These are phyloP conservation scores for Himalopsyche tibetana DNA, from an alignment of 2,888 invertebrate species.

Conservation along the genomic window DNA sequence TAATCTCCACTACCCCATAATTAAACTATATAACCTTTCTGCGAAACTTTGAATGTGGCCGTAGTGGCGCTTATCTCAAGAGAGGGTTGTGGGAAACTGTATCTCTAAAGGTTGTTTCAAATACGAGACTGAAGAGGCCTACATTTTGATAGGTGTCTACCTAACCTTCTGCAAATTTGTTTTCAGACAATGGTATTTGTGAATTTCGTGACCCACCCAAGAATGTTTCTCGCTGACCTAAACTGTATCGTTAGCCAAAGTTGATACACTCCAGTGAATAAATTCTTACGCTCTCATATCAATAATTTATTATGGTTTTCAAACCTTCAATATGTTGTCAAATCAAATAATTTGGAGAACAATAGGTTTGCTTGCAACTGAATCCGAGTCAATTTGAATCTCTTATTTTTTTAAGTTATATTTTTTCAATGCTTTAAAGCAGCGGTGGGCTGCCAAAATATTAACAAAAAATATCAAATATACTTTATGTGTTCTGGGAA, in stretches of 20 bases:
- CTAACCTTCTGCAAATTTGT: slow-evolving; percentile 32
- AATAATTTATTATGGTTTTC: too few species aligned
- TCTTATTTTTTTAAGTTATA: too few species aligned
- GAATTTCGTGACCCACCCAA: slow-evolving; percentile 36
- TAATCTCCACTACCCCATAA: slow-evolving; percentile 58
- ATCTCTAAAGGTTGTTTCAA: slow-evolving; percentile 43
- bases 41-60: slow-evolving; percentile 64
- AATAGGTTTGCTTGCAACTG: too few species aligned
- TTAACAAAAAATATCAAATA: too few species aligned
- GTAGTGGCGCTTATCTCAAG: slow-evolving; percentile 64
- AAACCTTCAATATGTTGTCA: too few species aligned
- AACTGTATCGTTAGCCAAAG: slow-evolving; percentile 24
- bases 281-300: too few species aligned
- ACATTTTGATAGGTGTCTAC: slow-evolving; percentile 37
- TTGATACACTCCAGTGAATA: background rate
- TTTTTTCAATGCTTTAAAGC: too few species aligned
- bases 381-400: too few species aligned
- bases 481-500: too few species aligned
- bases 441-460: too few species aligned
- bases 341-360: too few species aligned
- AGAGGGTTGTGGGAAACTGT: slow-evolving; percentile 55
- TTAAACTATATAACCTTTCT: slow-evolving; percentile 65
- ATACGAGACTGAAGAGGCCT: slow-evolving; percentile 32
- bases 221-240: slow-evolving; percentile 1
- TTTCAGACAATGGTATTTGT: slow-evolving; percentile 37